Conservation (phyloP, 2,113 vertebrate species). For the Onychorhynchus coronatus region DNA sequence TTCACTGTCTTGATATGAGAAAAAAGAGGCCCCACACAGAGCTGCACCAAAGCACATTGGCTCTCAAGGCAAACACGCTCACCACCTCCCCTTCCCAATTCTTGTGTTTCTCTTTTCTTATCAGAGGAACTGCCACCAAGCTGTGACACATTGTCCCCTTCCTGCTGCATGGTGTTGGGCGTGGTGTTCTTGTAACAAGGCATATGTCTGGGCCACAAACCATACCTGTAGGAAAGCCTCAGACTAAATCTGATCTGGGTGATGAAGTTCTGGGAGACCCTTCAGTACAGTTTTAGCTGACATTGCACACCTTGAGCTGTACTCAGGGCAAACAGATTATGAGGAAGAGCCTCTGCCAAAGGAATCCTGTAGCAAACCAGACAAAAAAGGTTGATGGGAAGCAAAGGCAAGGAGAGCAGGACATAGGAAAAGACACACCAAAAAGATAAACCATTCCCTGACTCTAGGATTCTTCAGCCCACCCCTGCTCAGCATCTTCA, state of each 20-base stretch:
- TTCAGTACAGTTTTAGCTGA: neutral
- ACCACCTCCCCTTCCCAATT: neutral
- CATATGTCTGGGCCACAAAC: neutral
- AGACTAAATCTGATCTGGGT: neutral
- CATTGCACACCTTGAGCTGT: neutral
- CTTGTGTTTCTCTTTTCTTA: neutral
- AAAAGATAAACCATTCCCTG: neutral
- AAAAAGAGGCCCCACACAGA: neutral
- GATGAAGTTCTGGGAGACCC: neutral
- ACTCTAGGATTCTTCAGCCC: neutral
- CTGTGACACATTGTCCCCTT: accelerated
- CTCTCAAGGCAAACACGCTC: neutral
- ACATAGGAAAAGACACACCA: neutral
- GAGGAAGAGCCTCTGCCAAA: neutral
- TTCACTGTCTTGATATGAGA: neutral
- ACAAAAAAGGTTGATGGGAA: neutral
- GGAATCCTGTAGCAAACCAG: neutral
- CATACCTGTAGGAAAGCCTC: neutral
- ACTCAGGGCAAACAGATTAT: neutral
- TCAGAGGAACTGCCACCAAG: neutral
- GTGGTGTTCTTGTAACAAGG: neutral
- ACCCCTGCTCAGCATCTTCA: neutral
- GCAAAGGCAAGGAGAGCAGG: neutral
- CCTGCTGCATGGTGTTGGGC: neutral
- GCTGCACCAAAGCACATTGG: neutral